Evolutionary conservation across 2,888 invertebrate genomes (phyloP), one percentile per base, ranked within the genome.

Genomic region (Pyralis farinalis): DNA sequence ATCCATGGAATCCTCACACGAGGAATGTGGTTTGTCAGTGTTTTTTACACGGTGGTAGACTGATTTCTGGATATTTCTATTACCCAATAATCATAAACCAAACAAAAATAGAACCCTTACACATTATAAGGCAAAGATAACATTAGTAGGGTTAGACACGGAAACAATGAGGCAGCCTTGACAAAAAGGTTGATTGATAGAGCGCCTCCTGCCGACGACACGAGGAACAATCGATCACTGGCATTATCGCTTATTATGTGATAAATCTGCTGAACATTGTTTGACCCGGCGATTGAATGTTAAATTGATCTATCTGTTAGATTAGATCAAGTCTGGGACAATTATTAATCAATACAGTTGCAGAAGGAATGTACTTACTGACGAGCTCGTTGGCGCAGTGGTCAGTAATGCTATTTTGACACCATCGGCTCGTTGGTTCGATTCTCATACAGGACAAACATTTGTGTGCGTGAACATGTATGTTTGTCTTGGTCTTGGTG

Each of bases 111-210:
- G 31, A 28, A 27, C 35, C 9, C 12, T 6, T 7, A 7, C 20
- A 9, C 9, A 34, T 25, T 11, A 21, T 9, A 39, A 33, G 27
- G 16, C 16, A 16, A 33, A 22, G 32, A 31, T 31, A 27, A 38
- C 40, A 25, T 33, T 39, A 39, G 37, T 33, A 37, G 49, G 42
- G 45, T 43, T 40, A 42, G 37, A 34, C 40, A 29, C 12, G 30
- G 16, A 40, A 44, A 49, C 49, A 51, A 47, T 37, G 34, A 40
- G 16, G 5, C 21, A 31, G 28, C 25, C 16, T 44, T 45, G 49
- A 52, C 54, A 55, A 55, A 55, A 55, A 51, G 49, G 42, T 53
- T 55, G 55, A 55, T 55, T 51, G 55, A 55, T 55, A 44, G 32
- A 30, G 25, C 40, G 42, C 37, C 42, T 41, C 41, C 44, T 47